These are phyloP conservation scores for Neodiprion lecontei DNA, from an alignment of 1,140 invertebrate species.

Conservation along the genomic window DNA sequence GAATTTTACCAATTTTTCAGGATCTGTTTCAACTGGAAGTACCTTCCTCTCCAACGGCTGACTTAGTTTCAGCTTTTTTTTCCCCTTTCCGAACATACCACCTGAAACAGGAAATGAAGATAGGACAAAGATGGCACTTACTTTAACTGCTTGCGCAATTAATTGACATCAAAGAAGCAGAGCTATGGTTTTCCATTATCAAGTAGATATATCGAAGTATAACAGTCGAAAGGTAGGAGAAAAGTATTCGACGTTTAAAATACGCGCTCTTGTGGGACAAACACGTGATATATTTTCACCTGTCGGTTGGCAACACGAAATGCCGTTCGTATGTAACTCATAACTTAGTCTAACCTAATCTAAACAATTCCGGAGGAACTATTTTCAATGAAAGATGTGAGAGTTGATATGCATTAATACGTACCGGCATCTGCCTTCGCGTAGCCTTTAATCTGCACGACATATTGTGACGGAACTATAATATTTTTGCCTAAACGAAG, in stretches of 20 bases:
- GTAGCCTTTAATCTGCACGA: constrained; percentile 9
- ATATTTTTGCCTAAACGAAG: constrained; percentile 1
- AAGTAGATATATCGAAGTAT: no score
- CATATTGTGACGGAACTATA: constrained; percentile 9
- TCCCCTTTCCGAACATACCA: constrained; percentile 47
- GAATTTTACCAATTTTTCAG: constrained; percentile 77
- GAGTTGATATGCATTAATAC: background rate
- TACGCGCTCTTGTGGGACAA: no score
- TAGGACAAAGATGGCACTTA: background rate
- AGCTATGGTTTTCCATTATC: no score
- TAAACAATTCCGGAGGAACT: background rate
- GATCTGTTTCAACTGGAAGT: constrained; percentile 87
- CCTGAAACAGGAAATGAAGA: background rate
- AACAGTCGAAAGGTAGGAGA: no score
- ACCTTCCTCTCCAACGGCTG: constrained; percentile 72
- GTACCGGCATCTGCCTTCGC: background rate
- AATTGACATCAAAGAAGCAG: no score
- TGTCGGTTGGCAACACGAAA: background rate
- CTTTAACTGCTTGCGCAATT: background rate
- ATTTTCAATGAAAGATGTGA: background rate
- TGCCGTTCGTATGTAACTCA: background rate
- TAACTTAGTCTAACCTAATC: constrained; percentile 9
- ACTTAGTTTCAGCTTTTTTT: constrained; percentile 67
- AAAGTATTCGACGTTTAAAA: no score
- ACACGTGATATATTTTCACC: no score